Conservation (phyloP, 1,140 invertebrate species). For the Eurosta solidaginis region DNA sequence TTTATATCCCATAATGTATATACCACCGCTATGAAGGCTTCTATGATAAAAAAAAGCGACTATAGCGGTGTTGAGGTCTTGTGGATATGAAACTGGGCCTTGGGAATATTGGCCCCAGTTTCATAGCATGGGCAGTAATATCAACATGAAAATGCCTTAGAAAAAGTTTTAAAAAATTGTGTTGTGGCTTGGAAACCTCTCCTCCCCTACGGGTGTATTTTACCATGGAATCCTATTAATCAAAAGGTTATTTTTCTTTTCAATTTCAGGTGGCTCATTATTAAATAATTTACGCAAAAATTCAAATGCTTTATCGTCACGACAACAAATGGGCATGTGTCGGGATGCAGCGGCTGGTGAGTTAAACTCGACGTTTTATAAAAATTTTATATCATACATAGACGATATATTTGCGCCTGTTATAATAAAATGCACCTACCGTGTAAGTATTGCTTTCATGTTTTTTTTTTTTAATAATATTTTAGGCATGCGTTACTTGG, state of each 20-base stretch:
- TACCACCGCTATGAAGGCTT: too few relatives aligned
- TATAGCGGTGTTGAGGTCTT: too few relatives aligned
- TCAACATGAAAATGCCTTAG: too few relatives aligned
- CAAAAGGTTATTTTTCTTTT: neutral
- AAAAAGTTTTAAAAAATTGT: too few relatives aligned
- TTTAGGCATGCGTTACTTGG: slow-evolving; percentile 86
- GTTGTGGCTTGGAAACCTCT: too few relatives aligned
- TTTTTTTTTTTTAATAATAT: neutral
- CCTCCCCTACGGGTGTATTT: too few relatives aligned
- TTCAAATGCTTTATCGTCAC: slow-evolving; percentile 68
- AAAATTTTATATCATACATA: neutral
- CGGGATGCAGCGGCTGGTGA: slow-evolving; percentile 86
- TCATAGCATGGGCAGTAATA: too few relatives aligned
- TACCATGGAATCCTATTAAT: too few relatives aligned
- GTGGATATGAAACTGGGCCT: too few relatives aligned
- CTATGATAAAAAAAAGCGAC: too few relatives aligned
- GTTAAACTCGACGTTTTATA: neutral
- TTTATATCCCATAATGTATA: too few relatives aligned
- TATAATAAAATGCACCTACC: neutral
- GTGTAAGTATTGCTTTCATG: neutral
- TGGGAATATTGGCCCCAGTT: too few relatives aligned
- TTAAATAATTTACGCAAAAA: slow-evolving; percentile 85
- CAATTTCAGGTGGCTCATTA: slow-evolving; percentile 80
- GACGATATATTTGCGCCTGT: neutral
- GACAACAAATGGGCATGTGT: slow-evolving; percentile 87